Evolutionary conservation across 2,113 vertebrate genomes (phyloP).

Genomic region (Andinoacara biseriatus): DNA sequence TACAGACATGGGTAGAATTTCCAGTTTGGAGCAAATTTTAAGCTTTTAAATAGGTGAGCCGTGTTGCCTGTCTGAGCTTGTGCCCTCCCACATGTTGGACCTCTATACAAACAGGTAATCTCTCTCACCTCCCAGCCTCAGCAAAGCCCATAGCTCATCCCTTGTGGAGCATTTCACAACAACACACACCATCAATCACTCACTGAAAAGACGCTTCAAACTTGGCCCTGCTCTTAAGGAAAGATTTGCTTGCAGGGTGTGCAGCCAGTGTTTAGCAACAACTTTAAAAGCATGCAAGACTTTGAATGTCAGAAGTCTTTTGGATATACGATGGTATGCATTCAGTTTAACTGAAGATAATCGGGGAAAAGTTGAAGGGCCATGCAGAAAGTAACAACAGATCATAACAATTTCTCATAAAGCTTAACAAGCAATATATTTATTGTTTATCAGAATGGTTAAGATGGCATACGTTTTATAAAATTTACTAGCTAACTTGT

Average conservation of each 20-base stretch:
- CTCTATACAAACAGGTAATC: conserved; percentile 65
- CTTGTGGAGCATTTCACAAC: conserved; percentile 64
- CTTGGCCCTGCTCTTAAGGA: conserved; percentile 33
- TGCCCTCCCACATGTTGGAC: conserved; percentile 34
- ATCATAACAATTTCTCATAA: conserved; percentile 5
- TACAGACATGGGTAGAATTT: conserved; percentile 31
- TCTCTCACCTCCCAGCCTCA: conserved; percentile 60
- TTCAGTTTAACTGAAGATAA: neutral
- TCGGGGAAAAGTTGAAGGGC: conserved; percentile 17
- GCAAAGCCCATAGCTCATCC: conserved; percentile 51
- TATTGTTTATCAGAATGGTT: neutral
- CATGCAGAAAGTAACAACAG: conserved; percentile 16
- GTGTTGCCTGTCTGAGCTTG: conserved; percentile 66
- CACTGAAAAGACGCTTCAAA: conserved; percentile 54
- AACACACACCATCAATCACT: conserved; percentile 59
- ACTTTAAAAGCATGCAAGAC: conserved; percentile 33
- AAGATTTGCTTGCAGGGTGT: conserved; percentile 53
- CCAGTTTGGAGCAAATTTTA: neutral
- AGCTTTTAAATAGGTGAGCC: conserved; percentile 34
- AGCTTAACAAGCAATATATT: conserved; percentile 16
- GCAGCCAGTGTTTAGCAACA: conserved; percentile 25
- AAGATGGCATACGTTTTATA: neutral
- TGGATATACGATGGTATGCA: neutral
- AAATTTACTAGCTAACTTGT: neutral
- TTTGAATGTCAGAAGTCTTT: neutral